Percentiles rank a stretch among this genome's conserved stretches.
Conservation (phyloP, 2,113 vertebrate genomes). For the Trinectes maculatus region DNA sequence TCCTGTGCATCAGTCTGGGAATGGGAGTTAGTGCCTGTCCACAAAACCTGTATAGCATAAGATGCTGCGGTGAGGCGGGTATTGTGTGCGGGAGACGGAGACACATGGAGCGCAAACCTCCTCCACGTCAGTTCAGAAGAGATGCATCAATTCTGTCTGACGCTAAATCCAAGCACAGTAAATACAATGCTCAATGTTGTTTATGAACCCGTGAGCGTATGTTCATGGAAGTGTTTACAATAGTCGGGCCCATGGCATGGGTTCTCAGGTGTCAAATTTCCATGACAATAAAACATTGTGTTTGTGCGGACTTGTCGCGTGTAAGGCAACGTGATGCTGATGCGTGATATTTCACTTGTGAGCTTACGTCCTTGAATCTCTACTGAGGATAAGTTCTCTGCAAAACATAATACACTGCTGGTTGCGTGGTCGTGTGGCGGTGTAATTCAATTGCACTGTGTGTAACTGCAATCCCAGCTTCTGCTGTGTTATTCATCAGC, state of each 20-base stretch:
- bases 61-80: slow-evolving; percentile 14
- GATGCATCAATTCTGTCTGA: slow-evolving; percentile 58
- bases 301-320: slow-evolving; percentile 64
- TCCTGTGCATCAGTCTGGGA: slow-evolving; percentile 36
- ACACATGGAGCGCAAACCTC: slow-evolving; percentile 49
- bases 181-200: slow-evolving; percentile 46
- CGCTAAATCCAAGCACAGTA: slow-evolving; percentile 69
- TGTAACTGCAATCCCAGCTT: neutral
- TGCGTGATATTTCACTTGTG: slow-evolving; percentile 51
- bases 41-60: slow-evolving; percentile 19
- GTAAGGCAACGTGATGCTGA: slow-evolving; percentile 7
- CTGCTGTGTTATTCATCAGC: slow-evolving; percentile 5
- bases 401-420: neutral
- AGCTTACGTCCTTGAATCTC: slow-evolving; percentile 7
- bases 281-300: slow-evolving; percentile 64
- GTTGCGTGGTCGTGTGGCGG: neutral
- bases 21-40: slow-evolving; percentile 35
- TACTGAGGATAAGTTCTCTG: slow-evolving; percentile 2
- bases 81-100: slow-evolving; percentile 19
- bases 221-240: neutral
- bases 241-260: slow-evolving; percentile 10
- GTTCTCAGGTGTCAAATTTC: slow-evolving; percentile 49
- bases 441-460: neutral
- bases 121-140: slow-evolving; percentile 31
- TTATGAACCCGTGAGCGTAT: slow-evolving; percentile 1